Conservation (phyloP, 2,797 vertebrate genomes). For the Ceryle rudis region DNA sequence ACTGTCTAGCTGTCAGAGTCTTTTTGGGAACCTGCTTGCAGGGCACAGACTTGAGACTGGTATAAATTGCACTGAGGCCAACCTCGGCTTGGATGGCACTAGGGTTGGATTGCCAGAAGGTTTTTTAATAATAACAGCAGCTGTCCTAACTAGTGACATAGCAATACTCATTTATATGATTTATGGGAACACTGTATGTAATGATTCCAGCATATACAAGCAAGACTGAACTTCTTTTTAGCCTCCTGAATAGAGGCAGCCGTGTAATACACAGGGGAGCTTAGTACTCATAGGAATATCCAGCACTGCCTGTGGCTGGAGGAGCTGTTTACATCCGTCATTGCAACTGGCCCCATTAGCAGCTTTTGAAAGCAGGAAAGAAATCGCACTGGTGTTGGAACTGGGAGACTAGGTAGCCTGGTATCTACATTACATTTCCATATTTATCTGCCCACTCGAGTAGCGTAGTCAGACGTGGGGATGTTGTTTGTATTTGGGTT, state of each 20-base stretch:
- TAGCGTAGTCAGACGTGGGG: neutral
- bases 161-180: conserved; percentile 55
- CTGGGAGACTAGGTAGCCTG: neutral
- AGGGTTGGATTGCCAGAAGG: conserved; percentile 8
- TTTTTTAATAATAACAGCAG: conserved; percentile 62
- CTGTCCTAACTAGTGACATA: conserved; percentile 9
- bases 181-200: conserved; percentile 44
- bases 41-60: neutral
- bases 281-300: conserved; percentile 39
- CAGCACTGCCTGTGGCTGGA: conserved; percentile 50
- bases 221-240: conserved; percentile 65
- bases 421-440: neutral
- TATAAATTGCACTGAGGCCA: neutral
- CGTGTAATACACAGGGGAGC: conserved; percentile 49
- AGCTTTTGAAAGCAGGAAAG: conserved; percentile 11
- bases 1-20: neutral
- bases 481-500: conserved; percentile 12
- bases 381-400: neutral
- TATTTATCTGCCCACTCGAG: neutral
- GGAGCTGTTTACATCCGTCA: conserved; percentile 43
- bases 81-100: neutral
- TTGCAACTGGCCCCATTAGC: conserved; percentile 20
- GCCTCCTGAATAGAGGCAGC: conserved; percentile 60
- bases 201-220: conserved; percentile 68
- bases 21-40: neutral